Base-by-base conservation (phyloP, 1,140 invertebrate species). In the Drosophila auraria region DNA sequence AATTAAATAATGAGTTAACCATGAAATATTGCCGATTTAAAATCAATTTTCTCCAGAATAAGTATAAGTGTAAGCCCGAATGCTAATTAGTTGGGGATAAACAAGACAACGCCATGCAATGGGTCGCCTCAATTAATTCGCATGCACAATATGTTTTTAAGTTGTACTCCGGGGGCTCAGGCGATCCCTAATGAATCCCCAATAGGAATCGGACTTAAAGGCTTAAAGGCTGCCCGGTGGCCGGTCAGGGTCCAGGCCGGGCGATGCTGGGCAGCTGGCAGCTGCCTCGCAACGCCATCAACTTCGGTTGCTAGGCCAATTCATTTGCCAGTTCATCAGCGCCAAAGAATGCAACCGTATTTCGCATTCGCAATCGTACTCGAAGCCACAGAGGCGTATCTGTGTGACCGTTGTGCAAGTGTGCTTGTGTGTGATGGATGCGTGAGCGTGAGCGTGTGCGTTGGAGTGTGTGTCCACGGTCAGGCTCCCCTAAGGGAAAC, bases 271-370 rank as follows among this genome's bases (percentile, higher is more conserved):
- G n/a, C n/a, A n/a, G n/a, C n/a, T n/a, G 23, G 54, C 54, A 57
- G 54, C 20, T n/a, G 54, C 47, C 25, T 44, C 30, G 38, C 36
- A 25, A 30, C 23, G 27, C 27, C 66, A 44, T 53, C 47, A 23
- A 42, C 47, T 51, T 38, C 45, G 54, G 54, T 61, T 73, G 71
- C 68, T 73, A 53, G 56, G 69, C 71, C 71, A 74, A 73, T 74
- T 73, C 71, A 74, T 74, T 74, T 73, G 71, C 61, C 71, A 61
- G 71, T 74, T 74, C 69, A 74, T 74, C 71, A 73, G 69, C 57
- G 54, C 23, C 56, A 30, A 74, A 73, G 71, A 74, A 74, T 74
- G 71, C 71, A 73, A 51, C 23, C 47, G 17, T 42, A 27, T 36
- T 17, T 65, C 15, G 27, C 50, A 54, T 54, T 60, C 51, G 51